phyloP scores from a whole-genome alignment of 92 coral and sea anemone genomes.

The Paramuricea clavata region DNA sequence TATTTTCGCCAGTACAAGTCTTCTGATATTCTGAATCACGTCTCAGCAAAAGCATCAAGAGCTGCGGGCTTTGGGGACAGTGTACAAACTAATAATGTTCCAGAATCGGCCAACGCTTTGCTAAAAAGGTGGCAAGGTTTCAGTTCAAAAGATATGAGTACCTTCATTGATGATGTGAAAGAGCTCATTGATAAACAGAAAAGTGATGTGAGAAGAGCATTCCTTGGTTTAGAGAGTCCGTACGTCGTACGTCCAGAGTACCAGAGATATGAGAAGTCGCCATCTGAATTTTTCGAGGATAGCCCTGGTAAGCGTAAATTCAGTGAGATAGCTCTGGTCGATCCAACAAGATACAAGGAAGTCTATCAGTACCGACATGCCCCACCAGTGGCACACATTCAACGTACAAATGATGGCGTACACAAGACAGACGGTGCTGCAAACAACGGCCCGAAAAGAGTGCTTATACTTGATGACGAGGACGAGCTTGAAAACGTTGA shows the following conservation, averaged over 20 bases:
- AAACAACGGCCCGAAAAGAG: not conserved
- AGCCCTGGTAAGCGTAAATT: constrained; percentile 38
- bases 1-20: constrained; percentile 45
- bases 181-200: constrained; percentile 48
- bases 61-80: no score
- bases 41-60: constrained; percentile 53
- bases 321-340: constrained; percentile 42
- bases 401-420: not conserved
- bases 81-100: constrained; percentile 26
- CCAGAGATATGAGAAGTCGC: no score
- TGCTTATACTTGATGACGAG: not conserved
- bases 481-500: not conserved
- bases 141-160: constrained; percentile 10
- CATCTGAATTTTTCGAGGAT: no score
- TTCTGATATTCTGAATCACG: constrained; percentile 45
- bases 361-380: constrained; percentile 31
- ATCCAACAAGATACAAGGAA: constrained; percentile 40
- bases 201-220: constrained; percentile 56
- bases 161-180: constrained; percentile 35
- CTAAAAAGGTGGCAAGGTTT: constrained; percentile 18
- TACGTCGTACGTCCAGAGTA: constrained; percentile 53
- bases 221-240: constrained; percentile 60
- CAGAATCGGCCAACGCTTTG: constrained; percentile 18
- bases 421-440: not conserved
- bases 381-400: not conserved